Conservation (phyloP, 2,113 vertebrate species). For the Morone saxatilis region DNA sequence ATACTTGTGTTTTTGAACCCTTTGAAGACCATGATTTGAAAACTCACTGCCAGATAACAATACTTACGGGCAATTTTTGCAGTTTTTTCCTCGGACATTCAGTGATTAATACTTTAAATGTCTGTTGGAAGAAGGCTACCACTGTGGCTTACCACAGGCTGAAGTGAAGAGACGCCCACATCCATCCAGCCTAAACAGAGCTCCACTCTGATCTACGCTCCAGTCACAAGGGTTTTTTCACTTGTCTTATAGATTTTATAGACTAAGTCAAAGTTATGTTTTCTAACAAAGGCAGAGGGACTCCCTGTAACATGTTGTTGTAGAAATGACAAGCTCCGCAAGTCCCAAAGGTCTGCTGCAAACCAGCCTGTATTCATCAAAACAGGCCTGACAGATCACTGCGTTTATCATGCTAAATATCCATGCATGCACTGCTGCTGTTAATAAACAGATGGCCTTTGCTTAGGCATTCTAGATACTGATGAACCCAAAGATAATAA, state of each 20-base stretch:
- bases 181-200: neutral
- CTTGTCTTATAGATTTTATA: slow-evolving; percentile 22
- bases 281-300: neutral
- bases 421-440: slow-evolving; percentile 28
- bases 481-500: slow-evolving; percentile 18
- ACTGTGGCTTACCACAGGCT: slow-evolving; percentile 3
- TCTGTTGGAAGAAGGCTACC: neutral
- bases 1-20: neutral
- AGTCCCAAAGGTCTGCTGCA: slow-evolving; percentile 21
- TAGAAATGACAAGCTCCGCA: slow-evolving; percentile 14
- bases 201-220: slow-evolving; percentile 45
- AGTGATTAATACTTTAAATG: slow-evolving; percentile 20
- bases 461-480: neutral
- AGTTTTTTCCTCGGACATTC: neutral
- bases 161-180: slow-evolving; percentile 6
- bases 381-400: slow-evolving; percentile 32
- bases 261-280: slow-evolving; percentile 9
- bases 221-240: slow-evolving; percentile 21
- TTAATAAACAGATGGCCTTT: slow-evolving; percentile 43
- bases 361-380: slow-evolving; percentile 26
- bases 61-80: neutral
- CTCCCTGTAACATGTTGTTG: neutral
- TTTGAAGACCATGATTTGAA: no score
- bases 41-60: neutral
- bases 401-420: slow-evolving; percentile 19